These are phyloP conservation scores for Anolis carolinensis DNA, from an alignment of 2,113 vertebrate genomes.

Conservation along the genomic window DNA sequence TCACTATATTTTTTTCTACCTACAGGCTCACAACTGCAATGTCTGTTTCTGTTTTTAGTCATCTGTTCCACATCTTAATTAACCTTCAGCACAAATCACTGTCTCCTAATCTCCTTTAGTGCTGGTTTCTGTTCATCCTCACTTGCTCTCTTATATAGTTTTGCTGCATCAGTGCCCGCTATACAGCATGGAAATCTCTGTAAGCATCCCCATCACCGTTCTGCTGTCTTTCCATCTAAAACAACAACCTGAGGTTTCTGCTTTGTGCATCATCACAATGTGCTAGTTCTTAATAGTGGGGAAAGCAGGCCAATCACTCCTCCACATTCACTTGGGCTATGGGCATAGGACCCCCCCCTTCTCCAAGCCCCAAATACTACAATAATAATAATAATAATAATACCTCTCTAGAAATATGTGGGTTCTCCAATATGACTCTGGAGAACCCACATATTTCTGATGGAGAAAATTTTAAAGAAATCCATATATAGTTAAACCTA, in stretches of 20 bases:
- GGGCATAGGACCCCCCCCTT: too few relatives aligned
- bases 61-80: slow-evolving; percentile 39
- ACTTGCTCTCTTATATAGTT: not conserved
- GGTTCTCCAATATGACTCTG: too few relatives aligned
- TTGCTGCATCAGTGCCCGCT: not conserved
- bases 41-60: slow-evolving; percentile 37
- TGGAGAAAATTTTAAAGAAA: too few relatives aligned
- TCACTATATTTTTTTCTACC: not conserved
- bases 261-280: not conserved
- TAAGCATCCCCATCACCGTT: slow-evolving; percentile 22
- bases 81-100: slow-evolving; percentile 52
- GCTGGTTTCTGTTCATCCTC: slow-evolving; percentile 38
- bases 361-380: too few relatives aligned
- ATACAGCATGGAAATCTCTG: slow-evolving; percentile 4
- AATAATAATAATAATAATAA: too few relatives aligned
- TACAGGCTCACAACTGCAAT: slow-evolving; percentile 22
- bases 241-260: not conserved
- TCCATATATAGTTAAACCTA: too few relatives aligned
- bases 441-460: too few relatives aligned
- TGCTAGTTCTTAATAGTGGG: not conserved
- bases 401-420: too few relatives aligned
- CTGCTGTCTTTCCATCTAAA: slow-evolving; percentile 20
- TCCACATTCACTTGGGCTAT: too few relatives aligned
- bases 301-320: not conserved
- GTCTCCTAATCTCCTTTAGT: slow-evolving; percentile 42